phyloP scores from a whole-genome alignment of 2,888 invertebrate species.

The Phyllotreta striolata region DNA sequence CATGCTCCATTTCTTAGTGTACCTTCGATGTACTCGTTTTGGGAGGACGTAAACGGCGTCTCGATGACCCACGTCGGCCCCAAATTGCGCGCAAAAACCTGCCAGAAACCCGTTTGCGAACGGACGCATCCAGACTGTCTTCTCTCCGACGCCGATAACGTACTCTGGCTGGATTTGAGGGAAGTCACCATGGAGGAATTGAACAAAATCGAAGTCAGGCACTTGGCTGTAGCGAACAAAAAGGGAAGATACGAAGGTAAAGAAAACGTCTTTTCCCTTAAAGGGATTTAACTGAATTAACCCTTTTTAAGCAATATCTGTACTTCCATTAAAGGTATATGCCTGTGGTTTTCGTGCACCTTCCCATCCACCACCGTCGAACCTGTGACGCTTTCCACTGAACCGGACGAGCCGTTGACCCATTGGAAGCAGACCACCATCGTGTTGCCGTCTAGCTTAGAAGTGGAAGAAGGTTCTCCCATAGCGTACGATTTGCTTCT shows the following conservation, averaged over 20 bases:
- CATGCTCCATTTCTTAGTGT: constrained; percentile 60
- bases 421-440: constrained; percentile 82
- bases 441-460: constrained; percentile 72
- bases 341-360: constrained; percentile 81
- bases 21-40: constrained; percentile 74
- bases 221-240: constrained; percentile 68
- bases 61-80: constrained; percentile 74
- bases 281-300: too few species aligned
- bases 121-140: constrained; percentile 66
- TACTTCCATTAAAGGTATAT: constrained; percentile 64
- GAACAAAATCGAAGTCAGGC: constrained; percentile 66
- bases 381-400: constrained; percentile 65
- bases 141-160: constrained; percentile 69
- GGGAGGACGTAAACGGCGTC: constrained; percentile 83
- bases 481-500: constrained; percentile 75
- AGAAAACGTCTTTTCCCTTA: too few species aligned
- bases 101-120: constrained; percentile 73
- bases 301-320: too few species aligned
- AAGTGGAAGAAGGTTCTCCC: constrained; percentile 69
- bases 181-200: constrained; percentile 70
- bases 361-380: constrained; percentile 61
- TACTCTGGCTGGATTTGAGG: constrained; percentile 74
- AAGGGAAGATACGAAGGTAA: constrained; percentile 75
- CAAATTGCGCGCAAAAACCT: constrained; percentile 69
- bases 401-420: constrained; percentile 66